phyloP scores from a whole-genome alignment of 2,888 invertebrate genomes.

The Mantis religiosa region DNA sequence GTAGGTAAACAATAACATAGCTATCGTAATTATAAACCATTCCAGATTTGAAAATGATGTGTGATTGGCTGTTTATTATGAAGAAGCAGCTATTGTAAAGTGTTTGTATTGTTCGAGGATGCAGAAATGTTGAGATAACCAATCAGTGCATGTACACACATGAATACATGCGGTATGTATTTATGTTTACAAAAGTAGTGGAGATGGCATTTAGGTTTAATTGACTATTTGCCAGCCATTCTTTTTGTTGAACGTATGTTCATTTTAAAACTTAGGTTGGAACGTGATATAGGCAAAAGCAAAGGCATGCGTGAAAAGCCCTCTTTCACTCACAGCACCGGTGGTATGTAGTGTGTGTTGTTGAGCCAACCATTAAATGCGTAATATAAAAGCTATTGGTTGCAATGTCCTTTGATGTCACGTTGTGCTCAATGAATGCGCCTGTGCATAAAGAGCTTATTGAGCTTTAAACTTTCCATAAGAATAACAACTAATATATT shows the following conservation, averaged over 20 bases:
- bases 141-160: not conserved
- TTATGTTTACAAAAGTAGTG: not conserved
- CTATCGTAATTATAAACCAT: too few species aligned
- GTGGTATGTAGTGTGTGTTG: not conserved
- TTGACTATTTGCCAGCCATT: not conserved
- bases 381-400: not conserved
- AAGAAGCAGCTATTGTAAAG: too few species aligned
- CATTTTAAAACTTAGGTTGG: not conserved
- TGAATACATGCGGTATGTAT: not conserved
- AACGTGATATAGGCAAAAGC: not conserved
- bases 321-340: not conserved
- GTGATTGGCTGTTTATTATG: too few species aligned
- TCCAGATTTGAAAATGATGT: too few species aligned
- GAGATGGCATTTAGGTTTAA: not conserved
- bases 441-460: not conserved
- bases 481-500: too few species aligned
- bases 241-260: not conserved
- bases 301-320: not conserved
- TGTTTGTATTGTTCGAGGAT: not conserved
- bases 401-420: not conserved
- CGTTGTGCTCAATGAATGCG: not conserved
- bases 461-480: not conserved
- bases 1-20: too few species aligned
- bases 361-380: not conserved
- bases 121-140: not conserved